These are phyloP conservation scores for Tetranychus piercei DNA, from an alignment of 2,888 invertebrate species.

Conservation along the genomic window DNA sequence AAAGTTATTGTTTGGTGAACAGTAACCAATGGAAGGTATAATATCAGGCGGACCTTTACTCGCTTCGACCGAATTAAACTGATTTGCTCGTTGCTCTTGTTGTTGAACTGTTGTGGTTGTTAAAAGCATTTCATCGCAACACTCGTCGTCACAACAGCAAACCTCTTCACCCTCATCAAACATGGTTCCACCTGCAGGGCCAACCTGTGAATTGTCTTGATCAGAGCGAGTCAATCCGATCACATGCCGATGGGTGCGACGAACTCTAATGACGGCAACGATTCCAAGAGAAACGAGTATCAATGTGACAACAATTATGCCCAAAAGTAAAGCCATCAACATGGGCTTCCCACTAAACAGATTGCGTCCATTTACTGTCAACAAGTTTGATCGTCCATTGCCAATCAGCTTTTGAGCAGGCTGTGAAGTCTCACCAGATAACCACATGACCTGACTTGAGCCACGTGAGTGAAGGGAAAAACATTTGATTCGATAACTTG, in stretches of 20 bases:
- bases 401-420: conserved; percentile 20
- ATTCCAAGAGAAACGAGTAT: conserved; percentile 16
- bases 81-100: conserved; percentile 3
- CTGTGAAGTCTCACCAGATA: conserved; percentile 17
- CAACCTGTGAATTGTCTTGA: background rate
- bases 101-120: conserved; percentile 4
- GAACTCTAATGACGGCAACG: conserved; percentile 14
- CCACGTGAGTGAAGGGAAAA: conserved; percentile 19
- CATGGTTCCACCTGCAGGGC: conserved; percentile 6
- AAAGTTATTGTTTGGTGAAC: background rate
- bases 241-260: conserved; percentile 2
- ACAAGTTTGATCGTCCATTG: background rate
- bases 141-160: conserved; percentile 17
- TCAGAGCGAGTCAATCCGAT: background rate
- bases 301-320: conserved; percentile 14
- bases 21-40: conserved; percentile 17
- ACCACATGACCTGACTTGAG: conserved; percentile 18
- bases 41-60: conserved; percentile 16
- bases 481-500: conserved; percentile 14
- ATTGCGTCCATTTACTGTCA: background rate
- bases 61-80: background rate
- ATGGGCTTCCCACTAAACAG: conserved; percentile 11
- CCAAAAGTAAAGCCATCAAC: conserved; percentile 17
- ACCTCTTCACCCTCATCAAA: conserved; percentile 16
- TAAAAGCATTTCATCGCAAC: conserved; percentile 16